These are phyloP conservation scores for Halcyon malimbica DNA, from an alignment of 2,113 vertebrate genomes.

Conservation along the genomic window DNA sequence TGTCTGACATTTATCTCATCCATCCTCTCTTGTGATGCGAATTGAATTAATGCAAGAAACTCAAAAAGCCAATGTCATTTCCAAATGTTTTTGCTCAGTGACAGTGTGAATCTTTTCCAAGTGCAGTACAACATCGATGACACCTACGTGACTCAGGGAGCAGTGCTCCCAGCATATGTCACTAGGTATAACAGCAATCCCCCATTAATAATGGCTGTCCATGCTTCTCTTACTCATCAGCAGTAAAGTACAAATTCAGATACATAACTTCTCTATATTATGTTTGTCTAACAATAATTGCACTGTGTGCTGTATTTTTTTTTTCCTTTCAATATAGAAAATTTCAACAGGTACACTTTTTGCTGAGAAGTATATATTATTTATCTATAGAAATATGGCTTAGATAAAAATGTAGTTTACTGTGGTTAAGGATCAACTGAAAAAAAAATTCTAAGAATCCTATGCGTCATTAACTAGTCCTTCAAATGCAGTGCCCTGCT, in stretches of 20 bases:
- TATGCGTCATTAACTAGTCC: neutral
- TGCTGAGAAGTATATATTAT: neutral
- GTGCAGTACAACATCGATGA: neutral
- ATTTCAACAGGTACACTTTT: neutral
- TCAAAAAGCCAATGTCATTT: neutral
- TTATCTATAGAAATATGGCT: neutral
- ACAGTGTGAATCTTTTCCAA: neutral
- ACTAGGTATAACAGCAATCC: neutral
- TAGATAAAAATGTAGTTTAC: neutral
- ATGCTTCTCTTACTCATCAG: neutral
- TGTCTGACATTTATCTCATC: neutral
- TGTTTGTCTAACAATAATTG: neutral
- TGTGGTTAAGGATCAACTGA: neutral
- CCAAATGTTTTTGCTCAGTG: neutral
- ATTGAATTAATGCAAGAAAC: neutral
- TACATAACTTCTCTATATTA: neutral
- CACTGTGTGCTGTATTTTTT: neutral
- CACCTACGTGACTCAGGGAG: neutral
- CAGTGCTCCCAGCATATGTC: neutral
- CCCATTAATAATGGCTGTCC: neutral
- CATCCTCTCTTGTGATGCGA: neutral
- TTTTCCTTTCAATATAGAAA: neutral
- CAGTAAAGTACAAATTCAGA: neutral
- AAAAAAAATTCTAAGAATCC: neutral
- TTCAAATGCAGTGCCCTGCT: neutral